Conservation (phyloP, 1,140 invertebrate genomes). For the Sycophila sp. region DNA sequence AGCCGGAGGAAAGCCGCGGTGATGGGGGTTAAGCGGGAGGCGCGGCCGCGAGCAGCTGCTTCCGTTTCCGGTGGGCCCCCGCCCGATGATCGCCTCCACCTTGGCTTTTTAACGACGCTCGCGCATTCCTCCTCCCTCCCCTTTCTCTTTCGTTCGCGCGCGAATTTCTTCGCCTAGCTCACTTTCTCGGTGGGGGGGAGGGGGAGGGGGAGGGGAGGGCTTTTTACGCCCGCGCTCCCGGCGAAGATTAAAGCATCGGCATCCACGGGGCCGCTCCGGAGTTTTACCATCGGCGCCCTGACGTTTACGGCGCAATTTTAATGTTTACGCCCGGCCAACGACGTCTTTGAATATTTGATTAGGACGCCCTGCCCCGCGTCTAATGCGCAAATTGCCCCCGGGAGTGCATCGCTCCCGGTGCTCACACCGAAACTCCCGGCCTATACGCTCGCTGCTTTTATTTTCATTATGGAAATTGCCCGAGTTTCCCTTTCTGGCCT, state of each 20-base stretch:
- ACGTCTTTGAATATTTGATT: slow-evolving; percentile 29
- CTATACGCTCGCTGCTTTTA: too few relatives aligned
- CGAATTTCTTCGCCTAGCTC: slow-evolving; percentile 19
- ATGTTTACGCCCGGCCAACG: neutral
- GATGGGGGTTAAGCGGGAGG: too few relatives aligned
- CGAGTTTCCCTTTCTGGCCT: too few relatives aligned
- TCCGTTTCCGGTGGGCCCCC: slow-evolving; percentile 28
- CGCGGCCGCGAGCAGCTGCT: neutral
- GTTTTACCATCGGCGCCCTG: slow-evolving; percentile 8
- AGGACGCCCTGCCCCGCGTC: slow-evolving; percentile 7
- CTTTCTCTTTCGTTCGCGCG: slow-evolving; percentile 4
- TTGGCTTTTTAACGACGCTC: neutral
- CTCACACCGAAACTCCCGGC: too few relatives aligned
- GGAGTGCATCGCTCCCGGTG: too few relatives aligned
- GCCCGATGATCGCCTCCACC: too few relatives aligned
- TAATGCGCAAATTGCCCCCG: slow-evolving; percentile 12
- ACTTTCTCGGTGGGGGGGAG: too few relatives aligned
- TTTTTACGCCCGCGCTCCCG: too few relatives aligned
- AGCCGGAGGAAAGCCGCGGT: neutral
- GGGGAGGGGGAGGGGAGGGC: too few relatives aligned
- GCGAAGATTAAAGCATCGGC: slow-evolving; percentile 17
- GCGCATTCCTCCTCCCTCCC: neutral
- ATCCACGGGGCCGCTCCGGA: neutral
- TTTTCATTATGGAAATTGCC: too few relatives aligned
- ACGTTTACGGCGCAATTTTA: slow-evolving; percentile 30